These are phyloP conservation scores for Pollicipes pollicipes DNA, from an alignment of 1,140 invertebrate species.

Conservation along the genomic window DNA sequence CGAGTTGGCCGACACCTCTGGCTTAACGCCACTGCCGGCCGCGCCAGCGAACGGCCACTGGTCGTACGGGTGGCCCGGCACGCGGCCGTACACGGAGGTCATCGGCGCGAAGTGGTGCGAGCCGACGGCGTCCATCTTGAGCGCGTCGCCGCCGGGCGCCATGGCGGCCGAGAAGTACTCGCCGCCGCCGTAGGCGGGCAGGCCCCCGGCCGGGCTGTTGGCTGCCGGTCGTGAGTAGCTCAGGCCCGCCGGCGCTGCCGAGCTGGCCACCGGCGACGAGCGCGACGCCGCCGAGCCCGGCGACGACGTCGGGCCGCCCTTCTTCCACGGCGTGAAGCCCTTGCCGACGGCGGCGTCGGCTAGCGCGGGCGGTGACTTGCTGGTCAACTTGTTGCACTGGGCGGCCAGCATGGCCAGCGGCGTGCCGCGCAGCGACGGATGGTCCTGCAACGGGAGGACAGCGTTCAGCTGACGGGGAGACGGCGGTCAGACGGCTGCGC, in stretches of 20 bases:
- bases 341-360: conserved; percentile 92
- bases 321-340: conserved; percentile 96
- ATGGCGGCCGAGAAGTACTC: conserved; percentile 11
- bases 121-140: conserved; percentile 36
- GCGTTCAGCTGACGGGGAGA: no score
- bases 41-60: conserved; percentile 63
- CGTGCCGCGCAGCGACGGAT: conserved; percentile 77
- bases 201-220: neutral
- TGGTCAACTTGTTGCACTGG: conserved; percentile 91
- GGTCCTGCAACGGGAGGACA: conserved; percentile 46
- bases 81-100: no score
- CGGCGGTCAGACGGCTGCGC: no score
- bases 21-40: conserved; percentile 53
- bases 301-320: conserved; percentile 10
- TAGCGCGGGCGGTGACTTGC: conserved; percentile 81
- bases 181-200: conserved; percentile 6
- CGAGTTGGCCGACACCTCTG: conserved; percentile 35
- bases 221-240: conserved; percentile 11
- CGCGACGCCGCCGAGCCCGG: conserved; percentile 12
- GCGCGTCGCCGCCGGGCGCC: conserved; percentile 18
- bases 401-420: conserved; percentile 92
- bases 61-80: conserved; percentile 56
- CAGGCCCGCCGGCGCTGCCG: conserved; percentile 19
- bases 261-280: neutral
- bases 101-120: conserved; percentile 19